Conservation (phyloP, 2,113 vertebrate species). For the Erythrolamprus reginae region DNA sequence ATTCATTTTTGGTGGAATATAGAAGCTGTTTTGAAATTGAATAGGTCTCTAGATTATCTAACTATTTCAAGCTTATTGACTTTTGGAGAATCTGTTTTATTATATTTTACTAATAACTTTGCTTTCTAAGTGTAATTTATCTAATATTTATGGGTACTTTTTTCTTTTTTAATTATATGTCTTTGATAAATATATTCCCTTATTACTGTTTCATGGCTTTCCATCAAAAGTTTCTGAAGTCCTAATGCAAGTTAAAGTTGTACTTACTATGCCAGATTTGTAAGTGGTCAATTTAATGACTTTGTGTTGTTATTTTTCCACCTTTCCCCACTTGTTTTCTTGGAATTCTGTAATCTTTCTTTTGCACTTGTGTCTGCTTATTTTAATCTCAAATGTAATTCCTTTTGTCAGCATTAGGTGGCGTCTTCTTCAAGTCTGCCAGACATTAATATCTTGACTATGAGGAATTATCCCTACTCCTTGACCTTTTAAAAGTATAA, state of each 20-base stretch:
- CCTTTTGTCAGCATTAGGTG: background rate
- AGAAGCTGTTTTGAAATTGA: background rate
- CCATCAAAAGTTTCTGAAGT: background rate
- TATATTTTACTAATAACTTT: background rate
- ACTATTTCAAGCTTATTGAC: background rate
- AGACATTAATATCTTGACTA: background rate
- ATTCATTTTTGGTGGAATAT: background rate
- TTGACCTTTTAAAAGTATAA: background rate
- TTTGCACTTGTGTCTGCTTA: background rate
- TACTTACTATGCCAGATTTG: background rate
- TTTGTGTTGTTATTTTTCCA: background rate
- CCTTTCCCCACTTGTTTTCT: background rate
- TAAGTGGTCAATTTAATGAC: background rate
- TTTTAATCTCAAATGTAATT: background rate
- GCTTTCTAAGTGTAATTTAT: background rate
- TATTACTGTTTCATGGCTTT: background rate
- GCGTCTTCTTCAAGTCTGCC: background rate
- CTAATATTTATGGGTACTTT: background rate
- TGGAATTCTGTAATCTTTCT: background rate
- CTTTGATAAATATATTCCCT: background rate
- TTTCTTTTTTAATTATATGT: background rate
- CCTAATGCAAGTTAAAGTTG: background rate
- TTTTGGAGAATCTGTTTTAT: background rate
- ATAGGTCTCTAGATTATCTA: background rate
- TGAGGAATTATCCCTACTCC: background rate